Percentiles rank a stretch among this genome's conserved stretches.
Evolutionary conservation across 1,140 invertebrate genomes (phyloP).

Genomic region (Euura saliciscinereae): DNA sequence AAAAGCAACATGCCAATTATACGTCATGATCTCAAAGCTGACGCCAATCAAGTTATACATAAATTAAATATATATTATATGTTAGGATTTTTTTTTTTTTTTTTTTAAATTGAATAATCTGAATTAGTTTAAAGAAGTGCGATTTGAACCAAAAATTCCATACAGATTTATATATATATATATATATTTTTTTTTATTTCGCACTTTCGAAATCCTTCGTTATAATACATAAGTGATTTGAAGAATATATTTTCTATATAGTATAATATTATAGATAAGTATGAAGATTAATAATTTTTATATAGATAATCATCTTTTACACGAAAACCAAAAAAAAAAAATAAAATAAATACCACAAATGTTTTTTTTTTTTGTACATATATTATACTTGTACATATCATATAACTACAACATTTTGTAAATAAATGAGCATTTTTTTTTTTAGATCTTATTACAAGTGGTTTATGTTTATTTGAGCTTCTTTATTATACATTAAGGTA

Average conservation of each 20-base stretch:
- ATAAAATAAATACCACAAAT: neutral
- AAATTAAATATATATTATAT: neutral
- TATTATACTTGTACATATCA: neutral
- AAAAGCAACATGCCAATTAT: neutral
- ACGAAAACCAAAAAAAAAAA: neutral
- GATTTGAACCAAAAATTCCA: neutral
- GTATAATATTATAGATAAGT: neutral
- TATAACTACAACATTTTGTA: neutral
- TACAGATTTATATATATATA: neutral
- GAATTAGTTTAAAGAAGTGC: slow-evolving; percentile 1
- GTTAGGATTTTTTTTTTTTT: neutral
- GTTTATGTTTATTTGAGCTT: no score
- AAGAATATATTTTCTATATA: neutral
- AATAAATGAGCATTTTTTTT: neutral
- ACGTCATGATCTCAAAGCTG: neutral
- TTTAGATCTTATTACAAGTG: neutral
- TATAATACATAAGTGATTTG: neutral
- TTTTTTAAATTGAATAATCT: no score
- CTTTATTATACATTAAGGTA: no score
- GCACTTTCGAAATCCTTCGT: neutral
- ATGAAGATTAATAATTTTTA: neutral
- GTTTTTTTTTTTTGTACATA: neutral
- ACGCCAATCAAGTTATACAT: neutral
- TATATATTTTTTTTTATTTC: neutral
- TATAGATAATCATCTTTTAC: neutral